phyloP scores from a whole-genome alignment of 2,888 invertebrate species.

The Eupithecia centaureata region DNA sequence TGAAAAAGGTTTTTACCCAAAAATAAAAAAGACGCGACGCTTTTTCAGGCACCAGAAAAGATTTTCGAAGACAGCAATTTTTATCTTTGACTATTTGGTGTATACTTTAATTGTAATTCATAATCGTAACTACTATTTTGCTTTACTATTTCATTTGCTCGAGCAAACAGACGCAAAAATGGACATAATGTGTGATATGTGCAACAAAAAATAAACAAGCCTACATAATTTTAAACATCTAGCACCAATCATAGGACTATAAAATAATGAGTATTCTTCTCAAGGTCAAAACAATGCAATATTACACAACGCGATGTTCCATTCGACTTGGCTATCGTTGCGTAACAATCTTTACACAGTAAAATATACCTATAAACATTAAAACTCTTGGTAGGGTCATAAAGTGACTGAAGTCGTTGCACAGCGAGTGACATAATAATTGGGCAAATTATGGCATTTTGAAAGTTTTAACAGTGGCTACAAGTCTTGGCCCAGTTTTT shows the following conservation, averaged over 20 bases:
- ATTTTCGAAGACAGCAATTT: background rate
- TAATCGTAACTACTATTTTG: background rate
- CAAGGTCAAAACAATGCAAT: conserved; percentile 5
- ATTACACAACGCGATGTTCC: background rate
- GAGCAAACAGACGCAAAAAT: background rate
- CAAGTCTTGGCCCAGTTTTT: background rate
- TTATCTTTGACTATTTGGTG: background rate
- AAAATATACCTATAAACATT: background rate
- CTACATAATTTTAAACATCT: background rate
- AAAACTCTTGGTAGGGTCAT: background rate
- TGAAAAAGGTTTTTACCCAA: no score
- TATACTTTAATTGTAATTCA: background rate
- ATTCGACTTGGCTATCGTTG: background rate
- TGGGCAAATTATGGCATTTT: background rate
- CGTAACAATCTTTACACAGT: background rate
- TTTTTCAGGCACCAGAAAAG: no score
- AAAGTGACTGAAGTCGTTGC: background rate
- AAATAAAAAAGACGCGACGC: no score
- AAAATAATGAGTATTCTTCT: conserved; percentile 5
- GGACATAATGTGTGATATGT: background rate
- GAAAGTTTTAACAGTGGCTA: no score
- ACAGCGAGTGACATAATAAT: background rate
- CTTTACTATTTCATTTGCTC: background rate
- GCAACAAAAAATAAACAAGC: conserved; percentile 1
- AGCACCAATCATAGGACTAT: conserved; percentile 7